A percentile compares a stretch with the other conserved stretches of the same genome.
Evolutionary conservation across 2,113 vertebrate genomes (phyloP).

Genomic region (Syngnathoides biaculeatus): DNA sequence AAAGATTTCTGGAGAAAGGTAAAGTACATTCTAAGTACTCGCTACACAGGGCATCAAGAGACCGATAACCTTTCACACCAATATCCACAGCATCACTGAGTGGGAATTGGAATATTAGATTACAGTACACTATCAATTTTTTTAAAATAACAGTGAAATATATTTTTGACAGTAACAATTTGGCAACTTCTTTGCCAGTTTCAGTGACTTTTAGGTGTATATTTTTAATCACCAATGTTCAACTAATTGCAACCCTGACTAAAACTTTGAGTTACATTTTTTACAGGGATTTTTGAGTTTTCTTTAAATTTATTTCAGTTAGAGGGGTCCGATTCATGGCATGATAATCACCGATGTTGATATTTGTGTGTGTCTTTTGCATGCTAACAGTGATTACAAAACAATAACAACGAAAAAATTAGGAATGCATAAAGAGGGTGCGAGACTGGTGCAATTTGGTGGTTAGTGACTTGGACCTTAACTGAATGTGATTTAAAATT

Average conservation of each 20-base stretch:
- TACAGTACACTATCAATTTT: no score
- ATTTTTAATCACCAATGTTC: not conserved
- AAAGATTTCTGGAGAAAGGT: not conserved
- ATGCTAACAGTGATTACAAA: not conserved
- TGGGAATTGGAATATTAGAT: no score
- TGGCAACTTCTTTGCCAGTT: no score
- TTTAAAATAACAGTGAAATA: not conserved
- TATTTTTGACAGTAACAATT: no score
- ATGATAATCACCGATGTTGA: not conserved
- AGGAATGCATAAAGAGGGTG: constrained; percentile 10
- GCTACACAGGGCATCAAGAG: no score
- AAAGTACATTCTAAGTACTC: no score
- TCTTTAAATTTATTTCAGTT: no score
- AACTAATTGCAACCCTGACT: not conserved
- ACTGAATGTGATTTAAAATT: constrained; percentile 54
- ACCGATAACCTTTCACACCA: no score
- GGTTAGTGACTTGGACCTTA: constrained; percentile 14
- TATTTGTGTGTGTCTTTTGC: not conserved
- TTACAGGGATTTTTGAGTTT: no score
- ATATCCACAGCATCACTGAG: no score
- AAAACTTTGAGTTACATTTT: no score
- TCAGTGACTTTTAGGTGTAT: not conserved
- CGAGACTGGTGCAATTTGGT: constrained; percentile 19
- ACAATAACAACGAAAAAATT: no score
- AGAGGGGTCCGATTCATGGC: not conserved